Percentiles rank a stretch among this genome's conserved stretches.
Conservation (phyloP, 1,140 invertebrate species). For the Drosophila trapezifrons region DNA sequence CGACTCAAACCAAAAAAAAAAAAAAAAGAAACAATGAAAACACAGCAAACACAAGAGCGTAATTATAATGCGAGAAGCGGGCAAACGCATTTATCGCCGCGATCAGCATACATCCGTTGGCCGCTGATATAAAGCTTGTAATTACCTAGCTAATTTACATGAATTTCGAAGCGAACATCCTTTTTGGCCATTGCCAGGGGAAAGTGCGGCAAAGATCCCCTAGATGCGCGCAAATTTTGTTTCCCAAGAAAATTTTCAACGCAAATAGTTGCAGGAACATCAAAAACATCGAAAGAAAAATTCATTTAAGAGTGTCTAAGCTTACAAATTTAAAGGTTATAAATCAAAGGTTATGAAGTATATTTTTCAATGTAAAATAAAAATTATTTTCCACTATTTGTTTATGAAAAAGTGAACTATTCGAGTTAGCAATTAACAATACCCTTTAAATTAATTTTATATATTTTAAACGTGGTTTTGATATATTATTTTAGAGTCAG, state of each 20-base stretch:
- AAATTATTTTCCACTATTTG: no score
- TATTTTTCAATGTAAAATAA: no score
- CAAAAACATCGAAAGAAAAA: background rate
- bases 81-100: slow-evolving; percentile 72
- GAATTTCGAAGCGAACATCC: slow-evolving; percentile 69
- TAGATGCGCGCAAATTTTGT: slow-evolving; percentile 12
- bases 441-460: no score
- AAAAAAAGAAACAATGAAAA: slow-evolving; percentile 15
- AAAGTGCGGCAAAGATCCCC: slow-evolving; percentile 15
- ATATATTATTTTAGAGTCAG: no score
- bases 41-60: slow-evolving; percentile 55
- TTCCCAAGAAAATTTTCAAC: slow-evolving; percentile 68
- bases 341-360: no score
- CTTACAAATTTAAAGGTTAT: no score
- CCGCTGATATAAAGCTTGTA: slow-evolving; percentile 57
- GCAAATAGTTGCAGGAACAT: slow-evolving; percentile 61
- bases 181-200: slow-evolving; percentile 33
- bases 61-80: slow-evolving; percentile 79
- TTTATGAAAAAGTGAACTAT: no score
- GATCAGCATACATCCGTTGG: slow-evolving; percentile 75
- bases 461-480: no score
- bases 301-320: no score
- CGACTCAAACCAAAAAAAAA: slow-evolving; percentile 19
- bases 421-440: no score
- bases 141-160: slow-evolving; percentile 77